Evolutionary conservation across 2,888 invertebrate species (phyloP), one percentile per base, ranked within the genome.

Genomic region (Volucella bombylans): DNA sequence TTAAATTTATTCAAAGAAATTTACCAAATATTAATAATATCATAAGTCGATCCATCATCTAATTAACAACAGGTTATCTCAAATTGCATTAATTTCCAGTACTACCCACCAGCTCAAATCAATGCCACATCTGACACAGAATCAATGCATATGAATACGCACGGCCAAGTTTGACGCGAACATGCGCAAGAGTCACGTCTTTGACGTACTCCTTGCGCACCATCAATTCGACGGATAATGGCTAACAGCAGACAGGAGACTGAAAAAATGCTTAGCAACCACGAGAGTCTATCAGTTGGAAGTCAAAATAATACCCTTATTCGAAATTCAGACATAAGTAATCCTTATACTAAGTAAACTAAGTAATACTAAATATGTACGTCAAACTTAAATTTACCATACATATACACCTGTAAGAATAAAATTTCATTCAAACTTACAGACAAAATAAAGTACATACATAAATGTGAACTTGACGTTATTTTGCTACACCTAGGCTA

Each of bases 161-260:
- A 96, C 92, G 96, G 96, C 87, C 96, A 97, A 92, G 96, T 97
- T 93, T 97, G 95, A 96, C 94, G 94, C 92, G 92, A 93, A 90
- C 92, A 91, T 88, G 94, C 93, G 92, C 93, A 94, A 92, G 88
- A 94, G 92, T 93, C 92, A 92, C 90, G 92, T 82, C 92, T 92
- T 88, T 92, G 91, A 92, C 91, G 91, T 87, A 91, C 91, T 88
- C 92, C 91, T 90, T 92, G 92, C 91, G 91, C 91, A 82, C 91
- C 91, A 86, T 91, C 91, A 77, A 92, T 92, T 87, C 89, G 91
- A 76, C 89, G 92, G 65, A 92, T 92, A 86, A 92, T 92, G 91
- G 92, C 92, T 86, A 92, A 91, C 86, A 92, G 91, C 64, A 90
- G 91, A 71, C 91, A 92, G 87, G 91, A 92, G 88, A 92, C 91